Percentiles rank a stretch among this genome's conserved stretches.
Conservation (phyloP, 2,113 vertebrate genomes). For the Turdus rufiventris region DNA sequence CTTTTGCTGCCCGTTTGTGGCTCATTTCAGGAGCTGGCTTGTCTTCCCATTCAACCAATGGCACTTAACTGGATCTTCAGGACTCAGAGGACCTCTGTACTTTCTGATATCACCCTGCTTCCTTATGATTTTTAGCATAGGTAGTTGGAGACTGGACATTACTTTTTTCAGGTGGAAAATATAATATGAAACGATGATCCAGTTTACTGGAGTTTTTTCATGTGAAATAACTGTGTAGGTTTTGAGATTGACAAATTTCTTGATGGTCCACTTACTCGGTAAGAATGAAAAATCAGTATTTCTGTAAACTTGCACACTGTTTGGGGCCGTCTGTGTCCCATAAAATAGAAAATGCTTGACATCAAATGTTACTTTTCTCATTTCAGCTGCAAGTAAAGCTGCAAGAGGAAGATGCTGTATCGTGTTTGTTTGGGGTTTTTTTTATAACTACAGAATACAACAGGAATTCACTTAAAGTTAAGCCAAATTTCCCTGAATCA, state of each 20-base stretch:
- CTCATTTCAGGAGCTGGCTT: background rate
- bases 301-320: background rate
- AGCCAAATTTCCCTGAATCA: background rate
- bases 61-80: background rate
- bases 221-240: background rate
- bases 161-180: background rate
- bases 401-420: background rate
- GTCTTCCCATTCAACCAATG: background rate
- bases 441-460: background rate
- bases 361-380: background rate
- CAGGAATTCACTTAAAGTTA: background rate
- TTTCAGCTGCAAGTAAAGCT: background rate
- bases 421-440: background rate
- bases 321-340: background rate
- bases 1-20: background rate
- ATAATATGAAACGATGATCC: background rate
- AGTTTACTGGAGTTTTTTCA: background rate
- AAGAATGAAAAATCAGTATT: background rate
- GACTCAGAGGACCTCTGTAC: background rate
- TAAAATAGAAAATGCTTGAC: background rate
- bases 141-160: background rate
- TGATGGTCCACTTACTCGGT: background rate
- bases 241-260: background rate
- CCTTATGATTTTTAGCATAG: background rate
- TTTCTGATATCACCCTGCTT: background rate